These are phyloP conservation scores for Campoplex capitator DNA, from an alignment of 2,888 invertebrate species.

Conservation along the genomic window DNA sequence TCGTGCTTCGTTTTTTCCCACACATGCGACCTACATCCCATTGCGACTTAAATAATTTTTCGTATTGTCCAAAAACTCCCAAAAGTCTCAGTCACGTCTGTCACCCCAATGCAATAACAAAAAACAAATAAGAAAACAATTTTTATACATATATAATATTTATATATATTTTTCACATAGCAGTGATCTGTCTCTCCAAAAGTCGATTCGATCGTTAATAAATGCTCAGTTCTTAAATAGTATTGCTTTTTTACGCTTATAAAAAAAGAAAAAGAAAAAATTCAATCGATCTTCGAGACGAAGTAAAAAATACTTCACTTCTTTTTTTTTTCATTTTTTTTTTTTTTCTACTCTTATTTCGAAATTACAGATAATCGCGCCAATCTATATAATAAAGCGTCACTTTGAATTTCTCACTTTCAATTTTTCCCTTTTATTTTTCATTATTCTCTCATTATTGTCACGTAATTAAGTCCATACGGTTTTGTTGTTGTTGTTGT, in stretches of 20 bases:
- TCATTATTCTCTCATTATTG: slow-evolving; percentile 66
- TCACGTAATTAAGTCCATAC: slow-evolving; percentile 69
- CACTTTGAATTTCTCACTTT: slow-evolving; percentile 30
- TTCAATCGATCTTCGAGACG: slow-evolving; percentile 3
- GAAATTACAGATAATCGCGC: slow-evolving; percentile 27
- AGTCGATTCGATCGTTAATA: slow-evolving; percentile 53
- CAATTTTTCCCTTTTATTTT: slow-evolving; percentile 34
- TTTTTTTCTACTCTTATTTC: neutral
- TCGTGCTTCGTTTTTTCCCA: neutral
- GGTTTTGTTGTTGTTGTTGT: slow-evolving; percentile 53
- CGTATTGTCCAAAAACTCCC: slow-evolving; percentile 43
- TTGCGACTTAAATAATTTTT: slow-evolving; percentile 7
- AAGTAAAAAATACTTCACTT: slow-evolving; percentile 16
- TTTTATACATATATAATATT: neutral
- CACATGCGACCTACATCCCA: slow-evolving; percentile 4
- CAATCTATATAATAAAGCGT: slow-evolving; percentile 47
- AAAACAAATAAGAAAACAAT: neutral
- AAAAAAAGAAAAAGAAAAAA: slow-evolving; percentile 5
- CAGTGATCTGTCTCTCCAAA: slow-evolving; percentile 3
- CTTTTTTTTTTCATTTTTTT: neutral
- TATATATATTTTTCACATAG: neutral
- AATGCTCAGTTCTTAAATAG: slow-evolving; percentile 19
- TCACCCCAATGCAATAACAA: neutral
- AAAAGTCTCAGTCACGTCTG: slow-evolving; percentile 41
- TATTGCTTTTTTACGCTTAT: neutral